A percentile compares a stretch with the other conserved stretches of the same genome.
phyloP scores from a whole-genome alignment of 2,888 invertebrate genomes.

The Chaitophorus viminalis region DNA sequence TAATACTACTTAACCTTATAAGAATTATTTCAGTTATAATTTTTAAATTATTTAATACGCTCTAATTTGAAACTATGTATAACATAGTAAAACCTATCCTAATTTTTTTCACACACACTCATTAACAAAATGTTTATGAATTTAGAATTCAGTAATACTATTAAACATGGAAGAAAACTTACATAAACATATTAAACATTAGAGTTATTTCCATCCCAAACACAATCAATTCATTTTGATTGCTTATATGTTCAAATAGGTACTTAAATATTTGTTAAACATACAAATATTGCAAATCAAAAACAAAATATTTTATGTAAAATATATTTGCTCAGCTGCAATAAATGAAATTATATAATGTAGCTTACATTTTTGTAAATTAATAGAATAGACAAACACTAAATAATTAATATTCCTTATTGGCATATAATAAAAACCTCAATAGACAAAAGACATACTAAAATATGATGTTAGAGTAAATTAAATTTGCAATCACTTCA shows the following conservation, averaged over 20 bases:
- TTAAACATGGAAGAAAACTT: background rate
- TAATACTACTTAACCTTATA: too few species aligned
- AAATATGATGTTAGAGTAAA: background rate
- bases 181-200: background rate
- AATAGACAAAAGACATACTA: background rate
- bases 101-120: background rate
- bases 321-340: background rate
- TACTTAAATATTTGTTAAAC: background rate
- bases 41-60: too few species aligned
- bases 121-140: background rate
- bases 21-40: too few species aligned
- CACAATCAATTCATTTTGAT: background rate
- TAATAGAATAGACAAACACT: background rate
- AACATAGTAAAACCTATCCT: background rate
- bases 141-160: background rate
- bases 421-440: background rate
- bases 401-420: background rate
- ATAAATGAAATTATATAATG: background rate
- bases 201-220: background rate
- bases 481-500: background rate
- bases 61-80: too few species aligned
- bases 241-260: background rate
- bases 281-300: background rate
- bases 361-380: background rate
- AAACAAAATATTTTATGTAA: background rate